phyloP scores from a whole-genome alignment of 1,140 invertebrate species.

The Cherax destructor region DNA sequence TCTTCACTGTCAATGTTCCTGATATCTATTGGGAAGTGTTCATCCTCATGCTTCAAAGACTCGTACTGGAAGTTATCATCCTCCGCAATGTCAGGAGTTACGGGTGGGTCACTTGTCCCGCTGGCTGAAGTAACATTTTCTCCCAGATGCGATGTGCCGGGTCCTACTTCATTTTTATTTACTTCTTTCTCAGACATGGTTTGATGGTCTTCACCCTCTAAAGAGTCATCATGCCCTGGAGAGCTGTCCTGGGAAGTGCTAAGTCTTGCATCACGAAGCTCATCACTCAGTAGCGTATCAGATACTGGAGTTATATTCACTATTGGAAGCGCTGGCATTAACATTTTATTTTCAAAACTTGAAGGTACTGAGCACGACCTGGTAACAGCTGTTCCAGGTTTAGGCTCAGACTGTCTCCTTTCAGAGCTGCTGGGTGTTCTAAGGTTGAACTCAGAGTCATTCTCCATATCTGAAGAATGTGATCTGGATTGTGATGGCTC shows the following conservation, averaged over 20 bases:
- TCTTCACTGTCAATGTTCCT: conserved; percentile 65
- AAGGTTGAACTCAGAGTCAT: conserved; percentile 12
- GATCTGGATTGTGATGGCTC: conserved; percentile 18
- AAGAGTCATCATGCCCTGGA: neutral
- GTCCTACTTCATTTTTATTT: neutral
- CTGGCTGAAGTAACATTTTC: neutral
- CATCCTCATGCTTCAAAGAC: conserved; percentile 57
- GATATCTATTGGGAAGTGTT: conserved; percentile 54
- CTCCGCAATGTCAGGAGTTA: conserved; percentile 36
- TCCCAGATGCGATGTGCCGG: too few species aligned
- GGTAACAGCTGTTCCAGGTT: neutral
- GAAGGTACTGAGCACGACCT: neutral
- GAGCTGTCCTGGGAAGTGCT: neutral
- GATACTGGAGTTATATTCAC: neutral
- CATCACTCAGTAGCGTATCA: neutral
- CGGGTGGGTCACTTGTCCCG: neutral
- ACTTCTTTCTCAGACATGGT: neutral
- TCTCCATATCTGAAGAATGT: neutral
- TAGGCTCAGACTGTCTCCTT: neutral
- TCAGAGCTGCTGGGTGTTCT: neutral
- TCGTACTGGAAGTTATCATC: conserved; percentile 67
- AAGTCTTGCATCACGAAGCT: neutral
- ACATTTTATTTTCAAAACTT: neutral
- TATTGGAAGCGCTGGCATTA: neutral
- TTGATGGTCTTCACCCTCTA: neutral